These are phyloP conservation scores for Tenrec ecaudatus DNA, from an alignment of 2,113 vertebrate species.

Conservation along the genomic window DNA sequence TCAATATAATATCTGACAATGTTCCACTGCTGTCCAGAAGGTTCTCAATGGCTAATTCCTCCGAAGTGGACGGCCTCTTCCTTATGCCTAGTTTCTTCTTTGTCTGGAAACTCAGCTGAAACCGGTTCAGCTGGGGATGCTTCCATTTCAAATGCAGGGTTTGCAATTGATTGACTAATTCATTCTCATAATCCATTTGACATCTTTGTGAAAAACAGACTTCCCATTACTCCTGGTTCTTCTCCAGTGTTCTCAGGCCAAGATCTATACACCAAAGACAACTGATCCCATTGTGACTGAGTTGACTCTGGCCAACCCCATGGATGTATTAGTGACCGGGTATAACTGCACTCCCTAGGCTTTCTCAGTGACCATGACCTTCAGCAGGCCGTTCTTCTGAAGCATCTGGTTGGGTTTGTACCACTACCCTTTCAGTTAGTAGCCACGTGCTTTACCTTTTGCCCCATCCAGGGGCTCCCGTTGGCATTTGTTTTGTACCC, in stretches of 20 bases:
- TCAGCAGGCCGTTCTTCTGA: neutral
- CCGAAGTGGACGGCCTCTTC: no score
- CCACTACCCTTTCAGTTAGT: neutral
- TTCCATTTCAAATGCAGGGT: neutral
- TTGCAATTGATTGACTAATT: neutral
- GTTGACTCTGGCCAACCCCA: neutral
- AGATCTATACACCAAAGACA: neutral
- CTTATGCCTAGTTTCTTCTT: no score
- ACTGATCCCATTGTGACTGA: neutral
- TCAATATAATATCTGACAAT: no score
- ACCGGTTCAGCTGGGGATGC: no score
- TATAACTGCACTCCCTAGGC: neutral
- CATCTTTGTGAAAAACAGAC: slow-evolving; percentile 2
- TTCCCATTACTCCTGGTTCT: neutral
- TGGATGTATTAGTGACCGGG: no score
- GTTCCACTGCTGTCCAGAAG: no score
- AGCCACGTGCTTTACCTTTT: neutral
- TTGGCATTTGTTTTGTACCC: neutral
- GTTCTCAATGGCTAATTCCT: no score
- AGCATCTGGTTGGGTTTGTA: neutral
- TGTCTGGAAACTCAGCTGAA: no score
- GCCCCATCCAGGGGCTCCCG: neutral
- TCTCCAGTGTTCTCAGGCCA: neutral
- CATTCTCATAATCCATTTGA: neutral
- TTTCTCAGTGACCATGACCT: neutral